Conservation (phyloP, 2,113 vertebrate genomes). For the Fregetta grallaria region DNA sequence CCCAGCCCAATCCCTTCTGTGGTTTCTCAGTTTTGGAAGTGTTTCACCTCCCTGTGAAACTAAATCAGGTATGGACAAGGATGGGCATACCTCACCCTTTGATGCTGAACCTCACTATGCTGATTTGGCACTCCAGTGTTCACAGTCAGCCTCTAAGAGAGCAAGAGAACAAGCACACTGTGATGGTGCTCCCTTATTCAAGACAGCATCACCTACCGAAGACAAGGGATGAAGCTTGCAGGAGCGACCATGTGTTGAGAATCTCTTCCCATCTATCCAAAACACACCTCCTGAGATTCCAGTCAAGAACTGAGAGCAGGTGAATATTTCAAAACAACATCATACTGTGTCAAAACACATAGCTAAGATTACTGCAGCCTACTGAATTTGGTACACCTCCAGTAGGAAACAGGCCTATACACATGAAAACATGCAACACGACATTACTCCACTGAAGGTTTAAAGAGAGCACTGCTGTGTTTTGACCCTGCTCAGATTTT, state of each 20-base stretch:
- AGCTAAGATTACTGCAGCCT: background rate
- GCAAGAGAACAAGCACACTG: too few species aligned
- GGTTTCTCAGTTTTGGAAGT: background rate
- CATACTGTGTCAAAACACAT: background rate
- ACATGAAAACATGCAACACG: background rate
- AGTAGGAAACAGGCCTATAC: background rate
- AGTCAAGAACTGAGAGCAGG: background rate
- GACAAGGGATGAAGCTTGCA: background rate
- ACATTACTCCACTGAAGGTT: background rate
- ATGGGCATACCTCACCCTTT: background rate
- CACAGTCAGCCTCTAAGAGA: background rate
- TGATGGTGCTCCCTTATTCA: background rate
- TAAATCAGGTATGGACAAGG: background rate
- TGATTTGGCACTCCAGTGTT: background rate
- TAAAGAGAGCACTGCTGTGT: background rate
- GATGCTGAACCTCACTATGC: background rate
- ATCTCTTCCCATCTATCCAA: background rate
- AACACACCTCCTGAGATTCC: background rate
- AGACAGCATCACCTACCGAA: background rate
- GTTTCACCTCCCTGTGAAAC: background rate
- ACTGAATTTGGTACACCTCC: background rate
- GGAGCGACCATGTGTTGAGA: accelerated
- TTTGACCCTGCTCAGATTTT: background rate
- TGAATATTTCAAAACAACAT: background rate
- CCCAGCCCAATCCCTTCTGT: background rate